These are phyloP conservation scores for Centroberyx gerrardi DNA, from an alignment of 2,797 vertebrate species.

Conservation along the genomic window DNA sequence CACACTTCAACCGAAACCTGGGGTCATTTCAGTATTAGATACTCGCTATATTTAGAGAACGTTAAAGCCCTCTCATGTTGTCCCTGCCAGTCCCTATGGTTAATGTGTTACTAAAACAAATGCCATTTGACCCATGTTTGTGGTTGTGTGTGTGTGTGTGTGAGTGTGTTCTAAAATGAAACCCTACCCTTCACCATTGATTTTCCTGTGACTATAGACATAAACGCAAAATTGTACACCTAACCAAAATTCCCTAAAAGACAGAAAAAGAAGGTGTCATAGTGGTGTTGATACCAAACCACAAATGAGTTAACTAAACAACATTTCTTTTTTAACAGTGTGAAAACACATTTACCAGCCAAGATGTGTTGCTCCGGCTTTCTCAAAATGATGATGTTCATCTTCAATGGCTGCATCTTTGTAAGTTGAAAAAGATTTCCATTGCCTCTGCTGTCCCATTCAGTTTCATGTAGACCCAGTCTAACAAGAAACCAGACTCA, in stretches of 20 bases:
- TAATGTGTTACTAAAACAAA: conserved; percentile 74
- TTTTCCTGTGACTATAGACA: neutral
- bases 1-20: conserved; percentile 46
- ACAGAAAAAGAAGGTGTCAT: neutral
- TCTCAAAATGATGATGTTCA: conserved; percentile 87
- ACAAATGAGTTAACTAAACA: conserved; percentile 9
- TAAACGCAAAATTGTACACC: conserved; percentile 2
- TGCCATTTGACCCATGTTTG: conserved; percentile 12
- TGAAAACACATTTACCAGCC: conserved; percentile 33
- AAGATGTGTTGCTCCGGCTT: conserved; percentile 83
- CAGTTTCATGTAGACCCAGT: neutral
- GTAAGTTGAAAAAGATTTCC: conserved; percentile 75
- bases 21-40: conserved; percentile 14
- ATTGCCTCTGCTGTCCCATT: neutral
- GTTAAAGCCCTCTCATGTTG: conserved; percentile 27
- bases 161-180: neutral
- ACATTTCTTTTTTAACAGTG: conserved; percentile 37
- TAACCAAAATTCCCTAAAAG: neutral
- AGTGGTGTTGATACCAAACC: neutral
- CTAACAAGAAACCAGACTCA: too few species aligned
- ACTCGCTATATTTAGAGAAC: conserved; percentile 18
- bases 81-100: conserved; percentile 37
- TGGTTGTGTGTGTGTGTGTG: neutral
- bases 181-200: neutral
- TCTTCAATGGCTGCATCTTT: conserved; percentile 86